Evolutionary conservation across 2,888 invertebrate genomes (phyloP), one percentile per base, ranked within the genome.

Genomic region (Idaea dimidiata): DNA sequence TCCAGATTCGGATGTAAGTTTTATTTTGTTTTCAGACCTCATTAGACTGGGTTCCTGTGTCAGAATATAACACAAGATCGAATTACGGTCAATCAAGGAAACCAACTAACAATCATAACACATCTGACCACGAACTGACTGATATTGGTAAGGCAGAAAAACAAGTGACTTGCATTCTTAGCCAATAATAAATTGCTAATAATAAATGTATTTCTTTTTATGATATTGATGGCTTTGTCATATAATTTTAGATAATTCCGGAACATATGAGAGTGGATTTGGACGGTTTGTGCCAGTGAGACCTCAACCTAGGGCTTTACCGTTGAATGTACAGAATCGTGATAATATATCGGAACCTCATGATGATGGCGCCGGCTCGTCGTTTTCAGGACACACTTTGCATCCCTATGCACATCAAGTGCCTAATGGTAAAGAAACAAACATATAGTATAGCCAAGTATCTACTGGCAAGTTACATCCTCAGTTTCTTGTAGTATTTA

Each of bases 1-100:
- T 62, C 64, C 62, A 68, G 60, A 65, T 65, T 58, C 54, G 33
- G 14, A 54, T 54, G 24, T 54, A 31, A 32, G 17, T 17, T n/a
- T 8, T 14, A 18, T 16, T 61, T 16, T 56, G 18, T 56, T 90
- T 91, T 79, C 84, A 93, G 93, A 90, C 91, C 65, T 90, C 93
- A 69, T 81, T 93, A 76, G 93, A 93, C 81, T 93, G 93, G 93
- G 90, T 93, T 67, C 93, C 93, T 61, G 93, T 93, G 58, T 91
- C 93, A 55, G 93, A 93, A 80, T 92, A 92, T 74, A 93, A 93
- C 72, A 80, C 86, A 68, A 86, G 93, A 78, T 76, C 86, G 60
- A 91, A 90, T 78, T 89, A 91, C 78, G 91, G 87, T 74, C 90
- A 91, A 72, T 83, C 90, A 69, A 88, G 93, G 68, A 93, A 92